phyloP scores from a whole-genome alignment of 2,797 vertebrate genomes.

The Luscinia luscinia region DNA sequence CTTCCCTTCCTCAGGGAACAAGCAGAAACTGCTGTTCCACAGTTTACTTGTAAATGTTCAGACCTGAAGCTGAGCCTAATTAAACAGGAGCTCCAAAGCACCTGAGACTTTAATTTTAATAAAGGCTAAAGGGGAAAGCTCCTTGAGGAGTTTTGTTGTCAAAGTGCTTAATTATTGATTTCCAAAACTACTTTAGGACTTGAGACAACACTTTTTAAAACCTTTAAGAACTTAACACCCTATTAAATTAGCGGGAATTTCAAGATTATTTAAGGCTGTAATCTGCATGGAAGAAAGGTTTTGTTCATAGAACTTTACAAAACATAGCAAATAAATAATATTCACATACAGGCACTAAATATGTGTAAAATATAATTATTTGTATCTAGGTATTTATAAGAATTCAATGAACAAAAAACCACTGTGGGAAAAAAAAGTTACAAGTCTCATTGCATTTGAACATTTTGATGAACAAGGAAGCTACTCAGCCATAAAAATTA shows the following conservation, averaged over 20 bases:
- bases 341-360: neutral
- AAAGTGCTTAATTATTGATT: slow-evolving; percentile 27
- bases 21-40: neutral
- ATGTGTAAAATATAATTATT: neutral
- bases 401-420: neutral
- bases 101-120: neutral
- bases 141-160: slow-evolving; percentile 18
- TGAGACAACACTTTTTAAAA: neutral
- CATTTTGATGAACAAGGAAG: neutral
- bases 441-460: neutral
- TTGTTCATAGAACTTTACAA: neutral
- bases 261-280: neutral
- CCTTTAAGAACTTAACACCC: neutral
- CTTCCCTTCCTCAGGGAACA: neutral
- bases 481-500: neutral
- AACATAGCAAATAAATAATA: neutral
- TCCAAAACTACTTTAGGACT: neutral
- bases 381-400: neutral
- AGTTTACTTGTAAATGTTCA: neutral
- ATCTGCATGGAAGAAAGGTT: neutral
- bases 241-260: neutral
- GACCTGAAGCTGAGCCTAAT: neutral
- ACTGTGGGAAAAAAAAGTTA: neutral
- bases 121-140: slow-evolving; percentile 8
- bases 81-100: neutral